Base-by-base conservation (phyloP, 64 coral and sea anemone species). In the Platygyra sinensis region DNA sequence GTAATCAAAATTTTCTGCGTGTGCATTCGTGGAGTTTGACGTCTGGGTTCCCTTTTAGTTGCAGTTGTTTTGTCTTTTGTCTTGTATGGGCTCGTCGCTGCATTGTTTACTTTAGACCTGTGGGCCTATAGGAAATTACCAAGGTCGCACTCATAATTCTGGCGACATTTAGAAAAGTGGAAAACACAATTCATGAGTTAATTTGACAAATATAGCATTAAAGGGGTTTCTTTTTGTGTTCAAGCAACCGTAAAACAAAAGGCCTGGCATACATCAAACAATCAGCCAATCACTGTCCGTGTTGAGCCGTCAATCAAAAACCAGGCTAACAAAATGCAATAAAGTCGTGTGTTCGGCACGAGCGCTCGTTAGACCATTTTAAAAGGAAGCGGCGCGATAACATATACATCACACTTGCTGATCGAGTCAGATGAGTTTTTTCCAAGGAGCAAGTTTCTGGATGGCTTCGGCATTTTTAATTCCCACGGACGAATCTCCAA, bases 341-440 rank as follows among this genome's bases (percentile, higher is more conserved):
- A 72, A 71, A 85, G 81, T 25, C 81, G 81, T 51, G 81, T 85
- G 81, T 22, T 25, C 0, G 33, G 31, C 81, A 71, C 81, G 81
- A 71, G 81, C 36, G 62, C 2, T 14, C 65, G 22, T 25, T 2
- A 69, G 65, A 69, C 65, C 65, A 69, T 69, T 25, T 51, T 72
- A 51, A 85, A 71, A 17, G 11, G 38, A 51, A 38, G 39, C 39
- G 65, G 9, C 65, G 22, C 5, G 22, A 50, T 20, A 36, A 29
- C 29, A 32, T 22, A n/a, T n/a, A n/a, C n/a, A n/a, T n/a, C n/a
- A n/a, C n/a, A n/a, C n/a, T n/a, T n/a, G n/a, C n/a, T n/a, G n/a
- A n/a, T n/a, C n/a, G n/a, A n/a, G n/a, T n/a, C n/a, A n/a, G 31
- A 85, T 85, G 81, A 51, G 10, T 85, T 85, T 11, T n/a, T 69